These are phyloP conservation scores for Arnoldichthys spilopterus DNA, from an alignment of 2,797 vertebrate genomes.

Conservation along the genomic window DNA sequence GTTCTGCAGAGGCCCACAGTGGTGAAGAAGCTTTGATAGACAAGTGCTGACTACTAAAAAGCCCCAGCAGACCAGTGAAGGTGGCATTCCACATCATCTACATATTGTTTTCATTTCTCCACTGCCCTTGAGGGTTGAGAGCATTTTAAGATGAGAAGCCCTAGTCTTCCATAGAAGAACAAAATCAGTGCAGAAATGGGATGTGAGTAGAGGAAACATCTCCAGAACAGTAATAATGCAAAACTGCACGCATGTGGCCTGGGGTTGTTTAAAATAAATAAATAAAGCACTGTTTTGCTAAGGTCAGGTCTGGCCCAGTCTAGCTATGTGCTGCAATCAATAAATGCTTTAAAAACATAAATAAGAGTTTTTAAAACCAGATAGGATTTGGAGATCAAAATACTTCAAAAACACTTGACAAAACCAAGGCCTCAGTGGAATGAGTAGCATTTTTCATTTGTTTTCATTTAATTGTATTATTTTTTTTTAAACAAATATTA, in stretches of 20 bases:
- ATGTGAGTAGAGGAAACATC: slow-evolving; percentile 60
- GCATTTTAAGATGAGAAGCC: slow-evolving; percentile 69
- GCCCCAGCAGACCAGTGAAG: slow-evolving; percentile 65
- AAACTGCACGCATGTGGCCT: slow-evolving; percentile 61
- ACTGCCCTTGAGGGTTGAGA: slow-evolving; percentile 70
- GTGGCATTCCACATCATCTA: slow-evolving; percentile 67
- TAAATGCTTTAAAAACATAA: slow-evolving; percentile 38
- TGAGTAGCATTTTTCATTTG: no score
- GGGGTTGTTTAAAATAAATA: slow-evolving; percentile 60
- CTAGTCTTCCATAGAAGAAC: slow-evolving; percentile 62
- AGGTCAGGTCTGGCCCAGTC: slow-evolving; percentile 59
- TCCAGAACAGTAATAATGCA: slow-evolving; percentile 60
- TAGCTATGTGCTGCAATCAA: slow-evolving; percentile 36
- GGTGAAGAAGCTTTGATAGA: slow-evolving; percentile 55
- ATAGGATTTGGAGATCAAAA: slow-evolving; percentile 23
- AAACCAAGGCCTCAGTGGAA: slow-evolving; percentile 32
- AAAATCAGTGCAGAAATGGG: slow-evolving; percentile 70
- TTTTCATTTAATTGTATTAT: background rate
- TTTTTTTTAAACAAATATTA: no score
- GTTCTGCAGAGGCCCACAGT: slow-evolving; percentile 57
- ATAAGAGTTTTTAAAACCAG: slow-evolving; percentile 35
- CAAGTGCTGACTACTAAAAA: slow-evolving; percentile 59
- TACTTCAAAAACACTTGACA: slow-evolving; percentile 37
- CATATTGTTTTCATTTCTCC: slow-evolving; percentile 70
- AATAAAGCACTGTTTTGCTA: slow-evolving; percentile 40